These are phyloP conservation scores for Drosophila eohydei DNA, from an alignment of 2,888 invertebrate genomes.

Conservation along the genomic window DNA sequence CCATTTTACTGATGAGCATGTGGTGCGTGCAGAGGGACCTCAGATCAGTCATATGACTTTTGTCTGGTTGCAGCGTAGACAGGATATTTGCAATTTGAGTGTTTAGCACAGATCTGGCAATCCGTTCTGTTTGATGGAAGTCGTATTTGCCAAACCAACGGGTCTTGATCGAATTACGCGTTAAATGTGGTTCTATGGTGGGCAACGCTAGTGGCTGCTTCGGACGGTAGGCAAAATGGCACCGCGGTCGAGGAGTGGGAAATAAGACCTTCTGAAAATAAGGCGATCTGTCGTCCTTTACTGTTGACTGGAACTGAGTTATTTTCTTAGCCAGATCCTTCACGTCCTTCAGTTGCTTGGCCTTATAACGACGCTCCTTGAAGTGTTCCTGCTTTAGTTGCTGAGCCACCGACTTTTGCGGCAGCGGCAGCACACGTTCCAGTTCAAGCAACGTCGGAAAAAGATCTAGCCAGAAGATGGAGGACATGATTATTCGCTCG, in stretches of 20 bases:
- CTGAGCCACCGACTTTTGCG: conserved; percentile 37
- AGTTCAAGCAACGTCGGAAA: conserved; percentile 79
- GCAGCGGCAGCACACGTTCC: conserved; percentile 80
- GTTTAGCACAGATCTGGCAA: conserved; percentile 34
- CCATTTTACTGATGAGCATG: conserved; percentile 39
- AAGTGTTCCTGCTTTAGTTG: conserved; percentile 14
- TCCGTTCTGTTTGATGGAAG: neutral
- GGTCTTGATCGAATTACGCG: conserved; percentile 2
- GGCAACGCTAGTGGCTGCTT: conserved; percentile 6
- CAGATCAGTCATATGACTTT: conserved; percentile 10
- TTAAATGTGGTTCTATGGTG: neutral
- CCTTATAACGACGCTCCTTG: neutral
- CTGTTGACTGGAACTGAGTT: neutral
- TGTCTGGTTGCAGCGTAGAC: conserved; percentile 11
- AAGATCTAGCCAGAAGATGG: conserved; percentile 82
- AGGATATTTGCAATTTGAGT: conserved; percentile 49
- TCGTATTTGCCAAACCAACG: conserved; percentile 65
- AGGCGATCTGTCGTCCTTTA: conserved; percentile 15
- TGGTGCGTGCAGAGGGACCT: conserved; percentile 58
- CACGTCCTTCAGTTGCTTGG: neutral
- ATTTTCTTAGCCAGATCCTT: neutral
- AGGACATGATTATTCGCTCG: conserved; percentile 81
- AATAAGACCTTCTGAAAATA: conserved; percentile 38
- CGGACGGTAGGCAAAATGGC: neutral
- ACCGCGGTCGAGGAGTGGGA: neutral